These are phyloP conservation scores for Dasypus novemcinctus DNA, from an alignment of 2,113 vertebrate genomes.

Conservation along the genomic window DNA sequence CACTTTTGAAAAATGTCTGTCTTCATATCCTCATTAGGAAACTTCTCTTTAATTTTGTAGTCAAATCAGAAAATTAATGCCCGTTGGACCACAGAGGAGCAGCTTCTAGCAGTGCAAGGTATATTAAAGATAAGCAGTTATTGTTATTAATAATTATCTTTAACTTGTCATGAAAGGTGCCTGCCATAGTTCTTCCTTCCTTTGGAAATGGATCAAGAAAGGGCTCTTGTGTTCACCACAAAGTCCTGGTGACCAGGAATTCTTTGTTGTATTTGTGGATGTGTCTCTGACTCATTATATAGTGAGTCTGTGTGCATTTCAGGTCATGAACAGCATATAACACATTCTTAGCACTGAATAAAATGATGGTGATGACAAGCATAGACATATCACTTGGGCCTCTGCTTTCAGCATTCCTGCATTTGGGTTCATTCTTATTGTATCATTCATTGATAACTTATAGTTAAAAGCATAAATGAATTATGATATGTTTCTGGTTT, in stretches of 20 bases:
- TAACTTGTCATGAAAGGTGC: slow-evolving; percentile 64
- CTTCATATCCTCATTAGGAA: slow-evolving; percentile 82
- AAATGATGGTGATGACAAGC: not conserved
- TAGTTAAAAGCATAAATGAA: not conserved
- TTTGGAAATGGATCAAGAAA: slow-evolving; percentile 52
- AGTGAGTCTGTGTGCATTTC: slow-evolving; percentile 6
- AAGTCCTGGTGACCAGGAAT: slow-evolving; percentile 27
- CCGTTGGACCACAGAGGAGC: slow-evolving; percentile 99
- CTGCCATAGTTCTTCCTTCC: slow-evolving; percentile 44
- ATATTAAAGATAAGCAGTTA: slow-evolving; percentile 79
- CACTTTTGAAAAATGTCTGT: slow-evolving; percentile 79
- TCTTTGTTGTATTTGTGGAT: slow-evolving; percentile 16
- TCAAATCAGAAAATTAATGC: slow-evolving; percentile 98
- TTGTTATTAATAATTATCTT: slow-evolving; percentile 64
- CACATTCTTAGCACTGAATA: slow-evolving; percentile 11
- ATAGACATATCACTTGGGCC: not conserved
- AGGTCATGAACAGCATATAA: not conserved
- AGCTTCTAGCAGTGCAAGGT: slow-evolving; percentile 99
- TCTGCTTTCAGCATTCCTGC: not conserved
- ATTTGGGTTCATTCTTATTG: not conserved
- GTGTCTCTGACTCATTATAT: not conserved
- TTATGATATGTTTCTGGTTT: slow-evolving; percentile 19
- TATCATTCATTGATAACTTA: not conserved
- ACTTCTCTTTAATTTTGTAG: slow-evolving; percentile 88
- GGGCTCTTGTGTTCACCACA: slow-evolving; percentile 12